Conservation (phyloP, 2,888 invertebrate genomes). For the Eurois occulta region DNA sequence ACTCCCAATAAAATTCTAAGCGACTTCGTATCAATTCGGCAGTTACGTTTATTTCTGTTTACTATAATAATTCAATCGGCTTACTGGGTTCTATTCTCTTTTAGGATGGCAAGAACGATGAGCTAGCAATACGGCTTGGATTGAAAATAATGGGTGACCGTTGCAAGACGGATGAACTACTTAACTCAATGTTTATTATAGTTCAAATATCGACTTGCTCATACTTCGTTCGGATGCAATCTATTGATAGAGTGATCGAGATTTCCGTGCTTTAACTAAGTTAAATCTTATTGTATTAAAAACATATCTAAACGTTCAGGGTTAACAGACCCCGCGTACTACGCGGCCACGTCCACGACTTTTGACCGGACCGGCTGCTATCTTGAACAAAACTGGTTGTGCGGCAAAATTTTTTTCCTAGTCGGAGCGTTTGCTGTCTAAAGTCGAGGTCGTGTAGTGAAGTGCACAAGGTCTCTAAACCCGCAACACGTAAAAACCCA, state of each 20-base stretch:
- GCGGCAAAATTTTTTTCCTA: background rate
- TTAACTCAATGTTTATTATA: slow-evolving; percentile 20
- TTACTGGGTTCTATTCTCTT: slow-evolving; percentile 4
- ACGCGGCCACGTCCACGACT: background rate
- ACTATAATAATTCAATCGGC: slow-evolving; percentile 30
- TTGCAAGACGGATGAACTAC: slow-evolving; percentile 15
- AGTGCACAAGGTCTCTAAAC: background rate
- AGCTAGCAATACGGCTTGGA: slow-evolving; percentile 13
- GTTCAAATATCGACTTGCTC: background rate
- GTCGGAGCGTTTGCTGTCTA: background rate
- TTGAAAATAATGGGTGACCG: slow-evolving; percentile 36
- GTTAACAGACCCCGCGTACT: background rate
- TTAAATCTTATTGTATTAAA: background rate
- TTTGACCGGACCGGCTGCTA: background rate
- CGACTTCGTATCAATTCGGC: background rate
- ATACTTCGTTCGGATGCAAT: background rate
- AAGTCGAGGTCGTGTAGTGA: background rate
- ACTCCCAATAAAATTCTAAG: slow-evolving; percentile 11
- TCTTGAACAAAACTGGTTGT: background rate
- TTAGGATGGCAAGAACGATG: slow-evolving; percentile 16
- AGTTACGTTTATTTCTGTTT: slow-evolving; percentile 14
- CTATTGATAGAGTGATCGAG: background rate
- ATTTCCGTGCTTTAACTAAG: background rate
- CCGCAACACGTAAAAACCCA: background rate
- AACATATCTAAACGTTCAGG: background rate